Conservation (phyloP, 2,113 vertebrate species). For the Neolamprologus variostigma region DNA sequence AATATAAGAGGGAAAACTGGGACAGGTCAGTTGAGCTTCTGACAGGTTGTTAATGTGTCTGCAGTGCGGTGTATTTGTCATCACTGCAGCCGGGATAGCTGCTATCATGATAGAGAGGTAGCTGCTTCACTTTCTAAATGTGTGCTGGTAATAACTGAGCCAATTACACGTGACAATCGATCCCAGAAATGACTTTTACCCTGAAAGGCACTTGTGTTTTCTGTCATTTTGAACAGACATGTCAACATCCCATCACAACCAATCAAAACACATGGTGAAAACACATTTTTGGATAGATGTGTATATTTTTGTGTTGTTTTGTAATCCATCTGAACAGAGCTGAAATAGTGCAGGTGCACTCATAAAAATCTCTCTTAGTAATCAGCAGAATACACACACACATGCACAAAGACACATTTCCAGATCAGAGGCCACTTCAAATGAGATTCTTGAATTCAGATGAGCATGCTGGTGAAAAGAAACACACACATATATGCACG, state of each 20-base stretch:
- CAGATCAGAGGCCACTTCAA: constrained; percentile 60
- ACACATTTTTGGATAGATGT: background rate
- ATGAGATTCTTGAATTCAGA: constrained; percentile 64
- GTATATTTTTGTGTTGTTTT: background rate
- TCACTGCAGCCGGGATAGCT: background rate
- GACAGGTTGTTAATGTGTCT: background rate
- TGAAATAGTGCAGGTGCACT: background rate
- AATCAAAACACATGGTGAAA: background rate
- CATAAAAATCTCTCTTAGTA: background rate
- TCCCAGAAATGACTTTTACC: background rate
- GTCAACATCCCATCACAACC: background rate
- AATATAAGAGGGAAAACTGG: background rate
- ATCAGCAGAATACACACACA: background rate
- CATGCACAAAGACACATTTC: background rate
- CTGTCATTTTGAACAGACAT: background rate
- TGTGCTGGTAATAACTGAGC: background rate
- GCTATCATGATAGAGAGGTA: background rate
- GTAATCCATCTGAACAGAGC: background rate
- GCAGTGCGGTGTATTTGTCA: background rate
- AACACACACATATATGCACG: background rate
- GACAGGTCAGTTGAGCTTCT: background rate
- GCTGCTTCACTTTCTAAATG: background rate
- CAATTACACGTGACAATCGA: background rate
- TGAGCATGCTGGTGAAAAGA: constrained; percentile 41
- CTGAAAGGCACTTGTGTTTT: background rate